Evolutionary conservation across 2,113 vertebrate genomes (phyloP).

Genomic region (Hydrolagus affinis): DNA sequence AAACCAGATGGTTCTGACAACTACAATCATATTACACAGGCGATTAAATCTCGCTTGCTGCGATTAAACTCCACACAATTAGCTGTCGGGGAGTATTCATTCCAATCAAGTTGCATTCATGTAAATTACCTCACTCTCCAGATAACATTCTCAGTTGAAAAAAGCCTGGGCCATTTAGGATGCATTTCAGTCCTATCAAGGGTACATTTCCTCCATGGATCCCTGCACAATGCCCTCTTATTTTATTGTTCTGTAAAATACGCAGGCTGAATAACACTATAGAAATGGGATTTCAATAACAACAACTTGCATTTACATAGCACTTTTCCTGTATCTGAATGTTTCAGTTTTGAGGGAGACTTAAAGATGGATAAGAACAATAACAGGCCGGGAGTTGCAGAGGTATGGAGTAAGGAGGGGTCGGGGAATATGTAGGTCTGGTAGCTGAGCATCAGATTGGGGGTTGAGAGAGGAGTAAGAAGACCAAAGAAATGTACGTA

Average conservation of each 20-base stretch:
- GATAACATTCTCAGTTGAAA: background rate
- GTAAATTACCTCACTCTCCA: slow-evolving; percentile 16
- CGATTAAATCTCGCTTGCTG: slow-evolving; percentile 59
- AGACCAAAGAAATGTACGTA: no score
- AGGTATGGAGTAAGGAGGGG: no score
- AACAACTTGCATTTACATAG: no score
- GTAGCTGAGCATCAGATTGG: no score
- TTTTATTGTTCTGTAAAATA: background rate
- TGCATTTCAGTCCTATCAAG: slow-evolving; percentile 7
- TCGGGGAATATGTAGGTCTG: no score
- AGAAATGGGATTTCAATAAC: no score
- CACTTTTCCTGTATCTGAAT: no score
- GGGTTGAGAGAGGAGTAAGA: no score
- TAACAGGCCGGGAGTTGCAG: no score
- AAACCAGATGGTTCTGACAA: slow-evolving; percentile 49
- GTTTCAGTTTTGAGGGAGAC: no score
- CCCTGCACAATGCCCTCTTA: background rate
- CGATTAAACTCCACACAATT: slow-evolving; percentile 60
- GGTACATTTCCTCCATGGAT: background rate
- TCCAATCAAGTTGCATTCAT: slow-evolving; percentile 54
- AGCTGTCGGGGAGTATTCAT: slow-evolving; percentile 56
- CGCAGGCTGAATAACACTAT: background rate
- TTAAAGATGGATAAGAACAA: no score
- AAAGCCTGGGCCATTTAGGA: background rate
- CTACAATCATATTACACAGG: slow-evolving; percentile 47